phyloP scores from a whole-genome alignment of 2,888 invertebrate genomes.

The Cyrtodaria siliqua region DNA sequence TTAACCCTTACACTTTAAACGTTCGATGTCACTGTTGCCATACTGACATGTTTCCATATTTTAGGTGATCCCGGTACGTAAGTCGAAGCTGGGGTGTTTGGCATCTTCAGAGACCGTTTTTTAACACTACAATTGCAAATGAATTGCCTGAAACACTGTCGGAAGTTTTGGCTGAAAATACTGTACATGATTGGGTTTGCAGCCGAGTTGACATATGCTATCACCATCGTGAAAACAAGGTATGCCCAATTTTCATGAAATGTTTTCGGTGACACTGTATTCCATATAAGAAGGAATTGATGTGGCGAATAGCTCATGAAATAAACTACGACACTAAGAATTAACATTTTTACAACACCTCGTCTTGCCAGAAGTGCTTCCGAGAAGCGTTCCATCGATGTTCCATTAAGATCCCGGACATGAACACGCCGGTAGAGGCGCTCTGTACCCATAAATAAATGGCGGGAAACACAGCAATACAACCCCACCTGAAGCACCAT shows the following conservation, averaged over 20 bases:
- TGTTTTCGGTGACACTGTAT: conserved; percentile 75
- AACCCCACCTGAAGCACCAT: conserved; percentile 82
- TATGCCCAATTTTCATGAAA: conserved; percentile 84
- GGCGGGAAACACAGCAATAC: conserved; percentile 82
- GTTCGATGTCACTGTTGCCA: conserved; percentile 53
- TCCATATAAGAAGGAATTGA: conserved; percentile 84
- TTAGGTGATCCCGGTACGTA: conserved; percentile 46
- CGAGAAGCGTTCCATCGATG: conserved; percentile 68
- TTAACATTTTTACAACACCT: conserved; percentile 86
- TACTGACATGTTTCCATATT: conserved; percentile 57
- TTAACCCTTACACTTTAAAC: too few species aligned
- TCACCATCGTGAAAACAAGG: conserved; percentile 83
- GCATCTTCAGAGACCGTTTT: conserved; percentile 18
- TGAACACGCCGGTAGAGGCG: conserved; percentile 76
- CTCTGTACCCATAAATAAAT: conserved; percentile 82
- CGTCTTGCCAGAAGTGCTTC: conserved; percentile 82
- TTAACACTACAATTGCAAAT: conserved; percentile 66
- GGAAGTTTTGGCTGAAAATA: conserved; percentile 85
- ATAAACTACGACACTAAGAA: conserved; percentile 86
- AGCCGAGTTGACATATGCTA: conserved; percentile 85
- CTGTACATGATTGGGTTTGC: conserved; percentile 85
- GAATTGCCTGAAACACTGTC: conserved; percentile 76
- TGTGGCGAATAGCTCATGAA: conserved; percentile 87
- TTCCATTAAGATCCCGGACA: conserved; percentile 72
- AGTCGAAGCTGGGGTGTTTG: conserved; percentile 25